Evolutionary conservation across 2,113 vertebrate species (phyloP), one percentile per base, ranked within the genome.

Genomic region (Cheirogaleus medius): DNA sequence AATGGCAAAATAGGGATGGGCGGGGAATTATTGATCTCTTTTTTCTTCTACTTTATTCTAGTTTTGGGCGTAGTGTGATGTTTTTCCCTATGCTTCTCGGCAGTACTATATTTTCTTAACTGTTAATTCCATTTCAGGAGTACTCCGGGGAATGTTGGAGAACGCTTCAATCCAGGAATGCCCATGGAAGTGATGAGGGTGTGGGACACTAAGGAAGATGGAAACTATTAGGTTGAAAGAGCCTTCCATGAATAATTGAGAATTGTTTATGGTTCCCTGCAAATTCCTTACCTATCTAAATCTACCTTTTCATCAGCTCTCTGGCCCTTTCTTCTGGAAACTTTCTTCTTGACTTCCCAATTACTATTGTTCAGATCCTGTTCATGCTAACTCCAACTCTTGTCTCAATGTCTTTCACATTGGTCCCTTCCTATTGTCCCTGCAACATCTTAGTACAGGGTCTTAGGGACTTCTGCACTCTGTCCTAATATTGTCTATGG

Each of bases 51-150:
- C 34, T 63, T 66, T 49, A 84, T 84, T 74, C 49, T n/a, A 56
- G 42, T 86, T 90, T 81, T 63, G 37, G 69, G n/a, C 11, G 0
- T 49, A 20, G 32, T 44, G 25, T 11, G 66, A 37, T 17, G 20
- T 68, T 95, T 93, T 56, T 37, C n/a, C 27, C 29, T 60, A 52
- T 90, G 63, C 47, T 78, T 94, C 91, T 97, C 3, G 5, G 82
- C 81, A 91, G 64, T 74, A 54, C 47, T 95, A 1, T 58, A n/a
- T 81, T 96, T 96, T 94, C 84, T 73, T 60, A 88, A 49, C 74
- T 92, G 71, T 85, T 89, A 92, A 91, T 89, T 96, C 12, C 71
- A 15, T 52, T 97, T 92, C 32, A 64, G 32, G 73, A 84, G 29
- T 76, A 52, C 39, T 84, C n/a, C 49, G 21, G 32, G 34, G n/a